These are phyloP conservation scores for Plagiodera versicolora DNA, from an alignment of 2,888 invertebrate species.

Conservation along the genomic window DNA sequence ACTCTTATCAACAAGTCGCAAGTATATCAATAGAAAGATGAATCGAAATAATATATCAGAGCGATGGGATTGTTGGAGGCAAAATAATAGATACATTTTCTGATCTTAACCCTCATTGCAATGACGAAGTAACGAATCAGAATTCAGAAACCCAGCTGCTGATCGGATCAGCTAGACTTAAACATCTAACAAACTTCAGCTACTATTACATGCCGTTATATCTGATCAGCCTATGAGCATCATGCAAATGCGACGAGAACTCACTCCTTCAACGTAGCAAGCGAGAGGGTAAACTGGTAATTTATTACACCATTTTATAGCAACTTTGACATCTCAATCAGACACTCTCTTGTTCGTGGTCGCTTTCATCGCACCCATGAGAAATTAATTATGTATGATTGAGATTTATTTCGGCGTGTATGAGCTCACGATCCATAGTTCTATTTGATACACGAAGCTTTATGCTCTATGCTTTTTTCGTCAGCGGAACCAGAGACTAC, in stretches of 20 bases:
- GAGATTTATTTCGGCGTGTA: constrained; percentile 45
- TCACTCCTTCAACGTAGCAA: constrained; percentile 8
- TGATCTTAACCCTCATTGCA: no score
- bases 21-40: no score
- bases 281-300: constrained; percentile 49
- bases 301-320: constrained; percentile 51
- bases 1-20: no score
- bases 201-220: no score
- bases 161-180: no score
- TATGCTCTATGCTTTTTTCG: constrained; percentile 17
- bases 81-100: no score
- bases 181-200: no score
- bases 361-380: constrained; percentile 50
- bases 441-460: constrained; percentile 21
- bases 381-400: constrained; percentile 52
- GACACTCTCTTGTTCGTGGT: constrained; percentile 49
- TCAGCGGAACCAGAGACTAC: no score
- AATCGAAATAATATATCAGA: no score
- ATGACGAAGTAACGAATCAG: no score
- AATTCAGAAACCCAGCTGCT: no score
- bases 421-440: constrained; percentile 34
- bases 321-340: constrained; percentile 53
- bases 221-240: background rate
- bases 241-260: background rate
- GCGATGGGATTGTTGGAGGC: no score